A percentile compares a stretch with the other conserved stretches of the same genome.
These are phyloP conservation scores for Uria lomvia DNA, from an alignment of 2,113 vertebrate genomes.

Conservation along the genomic window DNA sequence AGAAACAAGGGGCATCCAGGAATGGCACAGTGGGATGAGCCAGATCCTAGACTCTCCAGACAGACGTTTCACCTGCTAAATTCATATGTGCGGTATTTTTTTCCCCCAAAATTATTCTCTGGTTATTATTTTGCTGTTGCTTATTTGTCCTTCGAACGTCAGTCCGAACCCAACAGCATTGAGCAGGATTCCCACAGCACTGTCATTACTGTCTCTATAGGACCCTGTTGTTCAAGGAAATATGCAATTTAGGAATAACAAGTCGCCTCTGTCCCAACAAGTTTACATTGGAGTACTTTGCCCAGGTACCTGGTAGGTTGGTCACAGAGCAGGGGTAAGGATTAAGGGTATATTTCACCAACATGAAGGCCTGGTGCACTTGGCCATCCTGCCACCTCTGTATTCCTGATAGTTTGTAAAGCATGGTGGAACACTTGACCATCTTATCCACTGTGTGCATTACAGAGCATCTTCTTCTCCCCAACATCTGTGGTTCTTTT, in stretches of 20 bases:
- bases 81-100: not conserved
- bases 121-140: not conserved
- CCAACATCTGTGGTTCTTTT: not conserved
- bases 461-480: not conserved
- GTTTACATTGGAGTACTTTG: not conserved
- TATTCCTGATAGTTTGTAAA: not conserved
- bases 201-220: not conserved
- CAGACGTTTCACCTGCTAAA: not conserved
- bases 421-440: rapidly evolving
- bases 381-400: not conserved
- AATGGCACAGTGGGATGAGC: not conserved
- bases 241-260: rapidly evolving
- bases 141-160: not conserved
- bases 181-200: not conserved
- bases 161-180: not conserved
- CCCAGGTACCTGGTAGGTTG: not conserved
- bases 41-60: not conserved
- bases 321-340: not conserved
- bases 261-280: not conserved
- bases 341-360: not conserved
- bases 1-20: not conserved
- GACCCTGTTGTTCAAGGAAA: not conserved
- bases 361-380: rapidly evolving
- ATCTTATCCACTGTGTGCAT: not conserved
- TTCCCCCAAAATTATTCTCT: rapidly evolving